Conservation (phyloP, 2,888 invertebrate species). For the Dynastes hyllus region DNA sequence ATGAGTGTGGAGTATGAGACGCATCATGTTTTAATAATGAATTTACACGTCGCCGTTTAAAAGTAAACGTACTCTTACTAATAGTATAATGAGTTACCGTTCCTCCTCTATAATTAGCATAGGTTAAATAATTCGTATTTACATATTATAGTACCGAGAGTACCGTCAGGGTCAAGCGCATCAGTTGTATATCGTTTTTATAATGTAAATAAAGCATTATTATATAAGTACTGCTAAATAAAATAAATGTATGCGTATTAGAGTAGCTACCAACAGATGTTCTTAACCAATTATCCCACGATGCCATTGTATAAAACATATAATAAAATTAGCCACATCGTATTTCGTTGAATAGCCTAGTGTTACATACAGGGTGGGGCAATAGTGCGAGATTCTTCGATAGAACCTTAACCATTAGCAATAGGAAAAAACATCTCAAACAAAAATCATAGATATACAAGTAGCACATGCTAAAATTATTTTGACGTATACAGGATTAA, state of each 20-base stretch:
- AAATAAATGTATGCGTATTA: background rate
- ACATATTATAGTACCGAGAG: background rate
- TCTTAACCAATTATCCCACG: background rate
- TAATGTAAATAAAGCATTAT: conserved; percentile 18
- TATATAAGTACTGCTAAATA: conserved; percentile 24
- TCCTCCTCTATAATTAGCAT: conserved; percentile 25
- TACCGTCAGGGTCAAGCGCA: conserved; percentile 9
- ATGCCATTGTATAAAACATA: background rate
- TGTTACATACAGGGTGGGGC: too few species aligned
- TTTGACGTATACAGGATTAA: too few species aligned
- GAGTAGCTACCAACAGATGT: conserved; percentile 1
- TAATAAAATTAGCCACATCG: background rate
- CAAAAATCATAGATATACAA: too few species aligned
- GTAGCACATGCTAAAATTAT: too few species aligned
- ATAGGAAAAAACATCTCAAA: too few species aligned
- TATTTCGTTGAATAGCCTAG: background rate
- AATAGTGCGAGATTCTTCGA: too few species aligned
- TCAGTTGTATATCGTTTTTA: conserved; percentile 2
- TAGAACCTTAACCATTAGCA: too few species aligned
- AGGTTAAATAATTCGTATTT: conserved; percentile 26
- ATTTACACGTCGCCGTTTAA: conserved; percentile 27
- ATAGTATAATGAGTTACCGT: conserved; percentile 28
- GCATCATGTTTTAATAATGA: conserved; percentile 29
- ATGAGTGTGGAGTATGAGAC: background rate
- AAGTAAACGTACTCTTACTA: conserved; percentile 28